Conservation (phyloP, 2,113 vertebrate genomes). For the Phaethornis superciliosus region DNA sequence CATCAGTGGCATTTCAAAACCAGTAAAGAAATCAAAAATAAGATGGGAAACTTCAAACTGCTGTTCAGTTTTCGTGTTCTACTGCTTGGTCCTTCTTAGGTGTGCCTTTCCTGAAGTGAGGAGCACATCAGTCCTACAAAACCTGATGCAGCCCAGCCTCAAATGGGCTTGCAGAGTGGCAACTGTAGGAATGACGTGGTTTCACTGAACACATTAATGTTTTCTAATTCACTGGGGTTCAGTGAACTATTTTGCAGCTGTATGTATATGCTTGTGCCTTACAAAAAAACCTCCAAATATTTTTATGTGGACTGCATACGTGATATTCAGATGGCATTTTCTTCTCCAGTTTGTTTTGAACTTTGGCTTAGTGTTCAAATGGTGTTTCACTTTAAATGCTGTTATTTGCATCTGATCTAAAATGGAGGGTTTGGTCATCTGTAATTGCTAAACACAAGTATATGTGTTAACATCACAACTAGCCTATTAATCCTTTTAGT, state of each 20-base stretch:
- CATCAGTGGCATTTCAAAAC: background rate
- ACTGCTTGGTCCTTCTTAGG: background rate
- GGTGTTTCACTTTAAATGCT: background rate
- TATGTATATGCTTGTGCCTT: background rate
- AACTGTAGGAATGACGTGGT: background rate
- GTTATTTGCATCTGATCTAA: background rate
- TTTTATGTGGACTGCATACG: background rate
- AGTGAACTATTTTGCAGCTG: background rate
- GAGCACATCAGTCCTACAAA: background rate
- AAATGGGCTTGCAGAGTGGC: background rate
- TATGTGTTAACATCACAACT: background rate
- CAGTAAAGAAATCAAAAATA: background rate
- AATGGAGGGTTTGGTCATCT: background rate
- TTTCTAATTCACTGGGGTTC: background rate
- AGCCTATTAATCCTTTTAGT: background rate
- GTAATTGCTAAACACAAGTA: background rate
- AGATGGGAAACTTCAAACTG: background rate
- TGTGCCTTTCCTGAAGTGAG: background rate
- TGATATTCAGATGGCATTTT: background rate
- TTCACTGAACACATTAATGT: background rate
- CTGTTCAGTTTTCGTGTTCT: background rate
- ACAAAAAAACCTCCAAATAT: background rate
- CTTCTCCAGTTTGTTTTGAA: background rate
- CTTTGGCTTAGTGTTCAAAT: background rate
- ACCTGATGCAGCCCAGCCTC: background rate